A percentile compares a stretch with the other conserved stretches of the same genome.
phyloP scores from a whole-genome alignment of 23 tunicate genomes.

The Pegea sp. region DNA sequence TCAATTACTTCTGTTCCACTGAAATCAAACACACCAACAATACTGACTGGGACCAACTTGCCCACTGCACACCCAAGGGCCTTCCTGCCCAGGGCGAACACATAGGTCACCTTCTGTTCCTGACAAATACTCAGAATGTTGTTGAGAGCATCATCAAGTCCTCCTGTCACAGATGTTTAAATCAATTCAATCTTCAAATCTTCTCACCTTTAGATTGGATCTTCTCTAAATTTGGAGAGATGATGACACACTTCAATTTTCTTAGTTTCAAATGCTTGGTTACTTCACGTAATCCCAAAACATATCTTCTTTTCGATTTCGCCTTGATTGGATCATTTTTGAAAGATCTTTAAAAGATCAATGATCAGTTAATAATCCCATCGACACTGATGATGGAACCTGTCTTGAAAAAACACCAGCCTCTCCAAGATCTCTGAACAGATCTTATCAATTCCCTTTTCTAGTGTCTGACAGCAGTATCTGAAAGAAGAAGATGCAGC shows the following conservation, averaged over 20 bases:
- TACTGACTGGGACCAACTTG: constrained; percentile 90
- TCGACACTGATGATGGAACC: constrained; percentile 9
- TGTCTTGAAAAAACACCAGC: constrained; percentile 74
- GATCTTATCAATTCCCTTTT: constrained; percentile 82
- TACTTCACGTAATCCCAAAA: constrained; percentile 96
- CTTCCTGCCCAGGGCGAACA: constrained; percentile 89
- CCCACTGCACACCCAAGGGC: constrained; percentile 95
- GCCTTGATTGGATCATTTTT: constrained; percentile 87
- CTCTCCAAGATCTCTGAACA: constrained; percentile 43
- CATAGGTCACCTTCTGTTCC: constrained; percentile 47
- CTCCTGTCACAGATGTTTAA: constrained; percentile 49
- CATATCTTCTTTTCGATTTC: constrained; percentile 55
- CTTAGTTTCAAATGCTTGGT: constrained; percentile 86
- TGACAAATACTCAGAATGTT: constrained; percentile 63
- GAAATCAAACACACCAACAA: constrained; percentile 91
- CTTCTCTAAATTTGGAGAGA: constrained; percentile 95
- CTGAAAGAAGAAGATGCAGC: constrained; percentile 12
- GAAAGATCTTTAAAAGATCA: constrained; percentile 27
- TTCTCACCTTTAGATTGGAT: constrained; percentile 89
- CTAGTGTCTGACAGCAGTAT: constrained; percentile 91
- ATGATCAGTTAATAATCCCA: neutral
- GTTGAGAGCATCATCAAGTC: constrained; percentile 83
- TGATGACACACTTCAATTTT: constrained; percentile 82
- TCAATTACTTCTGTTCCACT: constrained; percentile 69
- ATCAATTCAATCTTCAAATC: neutral